phyloP scores from a whole-genome alignment of 2,113 vertebrate genomes.

The Trogon melanurus region DNA sequence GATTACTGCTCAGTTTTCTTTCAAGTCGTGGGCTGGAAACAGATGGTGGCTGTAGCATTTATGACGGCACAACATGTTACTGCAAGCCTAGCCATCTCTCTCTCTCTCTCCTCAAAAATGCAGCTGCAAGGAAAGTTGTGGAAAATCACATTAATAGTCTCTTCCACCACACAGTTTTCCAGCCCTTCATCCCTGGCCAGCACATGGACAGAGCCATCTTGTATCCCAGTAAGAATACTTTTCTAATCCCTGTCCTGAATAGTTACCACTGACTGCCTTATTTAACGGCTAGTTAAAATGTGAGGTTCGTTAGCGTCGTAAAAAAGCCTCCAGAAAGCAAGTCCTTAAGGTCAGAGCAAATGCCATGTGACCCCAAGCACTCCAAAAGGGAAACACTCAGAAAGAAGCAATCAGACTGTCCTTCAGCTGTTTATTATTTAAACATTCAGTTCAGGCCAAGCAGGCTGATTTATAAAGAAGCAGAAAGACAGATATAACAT shows the following conservation, averaged over 20 bases:
- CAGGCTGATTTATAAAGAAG: constrained; percentile 42
- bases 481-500: background rate
- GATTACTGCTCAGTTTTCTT: constrained; percentile 72
- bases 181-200: constrained; percentile 58
- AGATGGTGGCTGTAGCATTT: constrained; percentile 69
- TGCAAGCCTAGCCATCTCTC: constrained; percentile 54
- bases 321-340: constrained; percentile 35
- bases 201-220: constrained; percentile 49
- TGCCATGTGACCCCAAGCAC: background rate
- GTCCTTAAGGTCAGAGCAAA: constrained; percentile 13
- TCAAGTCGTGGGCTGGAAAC: constrained; percentile 67
- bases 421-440: constrained; percentile 33
- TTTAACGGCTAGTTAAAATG: constrained; percentile 46
- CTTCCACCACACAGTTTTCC: constrained; percentile 55
- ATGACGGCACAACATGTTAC: constrained; percentile 64
- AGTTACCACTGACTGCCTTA: constrained; percentile 17
- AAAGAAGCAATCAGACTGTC: constrained; percentile 23
- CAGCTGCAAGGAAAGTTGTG: constrained; percentile 65
- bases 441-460: constrained; percentile 20
- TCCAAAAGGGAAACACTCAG: background rate
- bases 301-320: constrained; percentile 4
- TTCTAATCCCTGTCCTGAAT: constrained; percentile 26
- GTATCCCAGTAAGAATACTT: constrained; percentile 41
- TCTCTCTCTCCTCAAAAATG: constrained; percentile 59
- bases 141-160: constrained; percentile 70